These are phyloP conservation scores for Mactra quadrangularis DNA, from an alignment of 1,140 invertebrate genomes.

Conservation along the genomic window DNA sequence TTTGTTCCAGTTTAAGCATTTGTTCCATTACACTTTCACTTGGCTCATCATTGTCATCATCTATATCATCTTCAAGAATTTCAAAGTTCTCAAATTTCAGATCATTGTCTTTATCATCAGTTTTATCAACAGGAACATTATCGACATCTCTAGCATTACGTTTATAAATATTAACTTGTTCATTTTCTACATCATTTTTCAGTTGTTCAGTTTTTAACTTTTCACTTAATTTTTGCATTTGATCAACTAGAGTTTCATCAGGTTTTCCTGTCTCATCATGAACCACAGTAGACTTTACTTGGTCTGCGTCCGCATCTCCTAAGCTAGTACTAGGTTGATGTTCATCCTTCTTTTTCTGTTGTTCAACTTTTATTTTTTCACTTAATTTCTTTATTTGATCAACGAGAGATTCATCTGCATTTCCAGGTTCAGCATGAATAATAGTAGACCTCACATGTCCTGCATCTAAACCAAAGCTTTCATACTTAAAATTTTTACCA, in stretches of 20 bases:
- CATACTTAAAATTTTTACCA: background rate
- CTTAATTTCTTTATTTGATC: conserved; percentile 54
- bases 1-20: background rate
- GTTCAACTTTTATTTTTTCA: conserved; percentile 31
- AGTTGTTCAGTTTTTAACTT: background rate
- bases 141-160: no score
- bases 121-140: background rate
- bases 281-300: background rate
- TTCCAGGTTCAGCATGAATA: conserved; percentile 47
- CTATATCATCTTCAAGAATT: background rate
- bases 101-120: background rate
- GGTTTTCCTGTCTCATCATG: background rate
- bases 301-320: background rate
- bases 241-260: background rate
- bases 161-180: background rate
- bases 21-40: conserved; percentile 14
- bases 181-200: background rate
- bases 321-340: background rate
- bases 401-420: conserved; percentile 31
- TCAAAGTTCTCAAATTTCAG: background rate
- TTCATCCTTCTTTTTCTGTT: background rate
- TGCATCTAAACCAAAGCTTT: background rate
- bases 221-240: background rate
- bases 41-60: background rate
- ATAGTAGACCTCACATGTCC: background rate